A percentile compares a stretch with the other conserved stretches of the same genome.
phyloP scores from a whole-genome alignment of 2,113 vertebrate species.

The Scopus umbretta region DNA sequence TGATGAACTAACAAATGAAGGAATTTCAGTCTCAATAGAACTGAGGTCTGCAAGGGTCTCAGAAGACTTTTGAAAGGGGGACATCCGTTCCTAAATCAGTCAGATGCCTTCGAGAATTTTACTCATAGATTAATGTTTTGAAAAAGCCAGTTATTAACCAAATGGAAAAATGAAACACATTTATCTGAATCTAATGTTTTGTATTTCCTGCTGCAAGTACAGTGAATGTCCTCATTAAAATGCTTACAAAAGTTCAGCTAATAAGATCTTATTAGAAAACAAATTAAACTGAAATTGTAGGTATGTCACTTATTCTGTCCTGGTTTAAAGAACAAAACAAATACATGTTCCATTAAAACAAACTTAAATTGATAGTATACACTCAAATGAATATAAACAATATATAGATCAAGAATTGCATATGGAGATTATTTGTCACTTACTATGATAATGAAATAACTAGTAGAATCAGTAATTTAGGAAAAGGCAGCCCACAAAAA shows the following conservation, averaged over 20 bases:
- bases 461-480: background rate
- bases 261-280: background rate
- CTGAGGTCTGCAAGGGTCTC: background rate
- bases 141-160: background rate
- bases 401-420: background rate
- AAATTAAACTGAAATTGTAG: background rate
- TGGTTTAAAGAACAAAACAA: background rate
- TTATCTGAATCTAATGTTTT: background rate
- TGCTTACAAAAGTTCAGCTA: background rate
- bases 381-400: background rate
- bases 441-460: background rate
- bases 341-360: background rate
- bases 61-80: background rate
- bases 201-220: background rate
- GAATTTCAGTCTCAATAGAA: background rate
- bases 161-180: background rate
- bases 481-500: background rate
- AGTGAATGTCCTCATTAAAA: background rate
- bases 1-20: background rate
- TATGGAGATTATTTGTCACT: background rate
- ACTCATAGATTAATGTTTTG: background rate
- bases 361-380: background rate
- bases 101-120: background rate
- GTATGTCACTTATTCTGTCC: background rate
- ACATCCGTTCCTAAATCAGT: background rate